phyloP scores from a whole-genome alignment of 2,113 vertebrate species.

The Rallus limicola region DNA sequence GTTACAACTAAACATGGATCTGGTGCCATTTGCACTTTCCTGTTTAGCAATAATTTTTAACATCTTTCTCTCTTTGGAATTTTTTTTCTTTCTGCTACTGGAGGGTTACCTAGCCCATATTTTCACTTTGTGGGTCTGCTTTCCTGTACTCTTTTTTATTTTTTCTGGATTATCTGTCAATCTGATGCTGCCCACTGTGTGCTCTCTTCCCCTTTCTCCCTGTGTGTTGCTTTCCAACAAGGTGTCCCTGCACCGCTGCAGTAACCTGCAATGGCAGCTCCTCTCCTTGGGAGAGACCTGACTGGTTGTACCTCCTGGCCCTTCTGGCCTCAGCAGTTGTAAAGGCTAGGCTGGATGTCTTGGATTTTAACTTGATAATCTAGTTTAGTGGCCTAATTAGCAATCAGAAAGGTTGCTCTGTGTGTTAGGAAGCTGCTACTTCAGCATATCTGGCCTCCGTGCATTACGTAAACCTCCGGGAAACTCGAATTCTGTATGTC shows the following conservation, averaged over 20 bases:
- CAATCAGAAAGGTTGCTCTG: not conserved
- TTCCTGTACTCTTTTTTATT: not conserved
- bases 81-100: not conserved
- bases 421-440: not conserved
- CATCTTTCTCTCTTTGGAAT: not conserved
- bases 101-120: not conserved
- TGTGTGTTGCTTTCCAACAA: not conserved
- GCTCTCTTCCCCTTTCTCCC: not conserved
- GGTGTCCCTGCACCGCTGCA: not conserved
- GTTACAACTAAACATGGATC: conserved; percentile 39
- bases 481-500: not conserved
- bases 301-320: accelerated
- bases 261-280: not conserved
- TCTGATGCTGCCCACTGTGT: not conserved
- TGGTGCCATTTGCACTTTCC: not conserved
- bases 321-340: not conserved
- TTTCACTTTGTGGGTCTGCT: not conserved
- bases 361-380: not conserved
- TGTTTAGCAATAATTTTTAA: conserved; percentile 14
- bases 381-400: not conserved
- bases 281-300: accelerated
- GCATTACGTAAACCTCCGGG: accelerated
- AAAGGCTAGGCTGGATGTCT: accelerated
- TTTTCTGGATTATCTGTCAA: not conserved
- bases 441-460: not conserved